These are phyloP conservation scores for Meloidogyne floridensis DNA, from an alignment of 1,140 invertebrate genomes.

Conservation along the genomic window DNA sequence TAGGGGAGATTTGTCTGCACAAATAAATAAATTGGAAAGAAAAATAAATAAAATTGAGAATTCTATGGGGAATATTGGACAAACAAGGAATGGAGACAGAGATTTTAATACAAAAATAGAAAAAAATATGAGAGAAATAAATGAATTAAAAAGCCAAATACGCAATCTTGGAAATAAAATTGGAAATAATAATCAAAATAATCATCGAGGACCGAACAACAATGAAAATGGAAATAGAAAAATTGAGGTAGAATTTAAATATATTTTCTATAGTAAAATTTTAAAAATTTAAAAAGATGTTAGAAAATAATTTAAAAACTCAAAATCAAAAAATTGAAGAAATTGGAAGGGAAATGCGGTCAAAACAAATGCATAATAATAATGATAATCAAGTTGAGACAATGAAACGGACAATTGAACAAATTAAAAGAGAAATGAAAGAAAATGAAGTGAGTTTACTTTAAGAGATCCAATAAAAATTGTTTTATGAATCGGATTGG, in stretches of 20 bases:
- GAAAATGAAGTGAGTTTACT: background rate
- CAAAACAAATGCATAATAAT: background rate
- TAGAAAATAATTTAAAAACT: slow-evolving; percentile 10
- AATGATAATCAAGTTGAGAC: background rate
- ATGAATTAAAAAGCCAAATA: background rate
- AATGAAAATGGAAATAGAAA: background rate
- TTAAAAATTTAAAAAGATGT: background rate
- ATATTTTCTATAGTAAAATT: too few species aligned
- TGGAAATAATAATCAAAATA: background rate
- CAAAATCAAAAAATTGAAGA: background rate
- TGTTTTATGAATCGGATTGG: too few species aligned
- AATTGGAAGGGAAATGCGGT: background rate
- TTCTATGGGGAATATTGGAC: background rate
- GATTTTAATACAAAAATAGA: background rate
- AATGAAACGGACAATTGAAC: background rate
- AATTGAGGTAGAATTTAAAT: background rate
- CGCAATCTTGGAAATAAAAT: background rate
- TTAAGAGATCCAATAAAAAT: too few species aligned
- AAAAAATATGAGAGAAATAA: slow-evolving; percentile 1
- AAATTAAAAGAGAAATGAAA: background rate
- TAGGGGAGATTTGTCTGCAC: background rate
- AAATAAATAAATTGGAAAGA: background rate
- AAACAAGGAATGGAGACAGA: background rate
- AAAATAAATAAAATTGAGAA: background rate
- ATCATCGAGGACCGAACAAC: background rate